Evolutionary conservation across 2,113 vertebrate genomes (phyloP).

Genomic region (Anhinga rufa): DNA sequence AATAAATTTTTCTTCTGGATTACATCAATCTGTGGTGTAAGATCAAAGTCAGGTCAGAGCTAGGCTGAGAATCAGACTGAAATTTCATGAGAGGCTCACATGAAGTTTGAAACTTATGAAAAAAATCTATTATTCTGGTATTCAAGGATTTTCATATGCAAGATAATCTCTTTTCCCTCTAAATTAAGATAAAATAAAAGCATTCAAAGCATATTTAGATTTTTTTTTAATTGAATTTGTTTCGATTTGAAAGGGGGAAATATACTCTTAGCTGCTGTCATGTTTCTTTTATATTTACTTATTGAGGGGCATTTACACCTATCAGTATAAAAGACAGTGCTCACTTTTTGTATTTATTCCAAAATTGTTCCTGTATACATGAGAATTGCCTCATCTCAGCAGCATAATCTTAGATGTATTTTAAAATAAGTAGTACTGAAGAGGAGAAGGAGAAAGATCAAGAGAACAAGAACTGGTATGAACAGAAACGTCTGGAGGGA

Average conservation of each 20-base stretch:
- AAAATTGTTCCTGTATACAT: neutral
- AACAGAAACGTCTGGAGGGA: neutral
- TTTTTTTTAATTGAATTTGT: neutral
- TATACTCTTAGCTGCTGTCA: neutral
- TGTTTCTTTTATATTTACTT: neutral
- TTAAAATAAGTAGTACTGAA: neutral
- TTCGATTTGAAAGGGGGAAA: neutral
- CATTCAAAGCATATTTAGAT: neutral
- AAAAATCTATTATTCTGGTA: neutral
- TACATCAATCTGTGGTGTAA: neutral
- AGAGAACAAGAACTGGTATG: neutral
- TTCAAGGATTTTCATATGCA: neutral
- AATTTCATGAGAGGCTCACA: neutral
- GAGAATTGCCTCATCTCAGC: neutral
- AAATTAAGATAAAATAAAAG: neutral
- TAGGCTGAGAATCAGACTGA: neutral
- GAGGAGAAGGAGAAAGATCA: neutral
- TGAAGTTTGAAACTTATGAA: neutral
- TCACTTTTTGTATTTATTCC: neutral
- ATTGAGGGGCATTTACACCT: neutral
- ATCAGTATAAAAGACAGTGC: neutral
- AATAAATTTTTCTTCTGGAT: neutral
- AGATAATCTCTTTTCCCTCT: neutral
- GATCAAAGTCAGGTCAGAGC: neutral
- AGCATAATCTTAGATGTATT: neutral